Conservation (phyloP, 2,113 vertebrate species). For the Nibea albiflora region DNA sequence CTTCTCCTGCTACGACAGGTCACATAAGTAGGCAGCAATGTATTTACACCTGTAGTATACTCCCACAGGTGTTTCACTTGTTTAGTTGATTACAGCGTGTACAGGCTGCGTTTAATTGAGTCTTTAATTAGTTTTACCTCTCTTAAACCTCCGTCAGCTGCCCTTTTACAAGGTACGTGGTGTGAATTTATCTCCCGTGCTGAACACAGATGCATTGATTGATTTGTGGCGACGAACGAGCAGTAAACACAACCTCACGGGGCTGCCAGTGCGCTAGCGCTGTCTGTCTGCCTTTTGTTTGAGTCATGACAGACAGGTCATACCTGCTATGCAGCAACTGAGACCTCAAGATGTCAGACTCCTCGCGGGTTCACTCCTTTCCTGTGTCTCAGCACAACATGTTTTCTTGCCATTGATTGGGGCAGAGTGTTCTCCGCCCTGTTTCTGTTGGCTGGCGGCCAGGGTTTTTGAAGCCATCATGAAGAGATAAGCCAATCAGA, state of each 20-base stretch:
- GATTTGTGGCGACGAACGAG: too few relatives aligned
- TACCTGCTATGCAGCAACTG: slow-evolving; percentile 12
- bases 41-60: neutral
- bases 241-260: neutral
- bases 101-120: too few relatives aligned
- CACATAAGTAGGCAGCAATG: neutral
- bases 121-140: too few relatives aligned
- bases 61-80: neutral
- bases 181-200: neutral
- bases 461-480: slow-evolving; percentile 59
- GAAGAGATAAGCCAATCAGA: slow-evolving; percentile 68
- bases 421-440: slow-evolving; percentile 60
- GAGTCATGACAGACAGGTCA: slow-evolving; percentile 17
- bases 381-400: slow-evolving; percentile 51
- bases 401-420: slow-evolving; percentile 64
- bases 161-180: neutral
- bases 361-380: slow-evolving; percentile 34
- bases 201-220: neutral
- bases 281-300: too few relatives aligned
- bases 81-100: too few relatives aligned
- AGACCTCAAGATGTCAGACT: slow-evolving; percentile 23
- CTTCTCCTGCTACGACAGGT: slow-evolving; percentile 16
- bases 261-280: too few relatives aligned
- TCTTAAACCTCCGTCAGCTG: too few relatives aligned
- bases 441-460: slow-evolving; percentile 72